These are phyloP conservation scores for Pantherophis guttatus DNA, from an alignment of 2,113 vertebrate genomes.

Conservation along the genomic window DNA sequence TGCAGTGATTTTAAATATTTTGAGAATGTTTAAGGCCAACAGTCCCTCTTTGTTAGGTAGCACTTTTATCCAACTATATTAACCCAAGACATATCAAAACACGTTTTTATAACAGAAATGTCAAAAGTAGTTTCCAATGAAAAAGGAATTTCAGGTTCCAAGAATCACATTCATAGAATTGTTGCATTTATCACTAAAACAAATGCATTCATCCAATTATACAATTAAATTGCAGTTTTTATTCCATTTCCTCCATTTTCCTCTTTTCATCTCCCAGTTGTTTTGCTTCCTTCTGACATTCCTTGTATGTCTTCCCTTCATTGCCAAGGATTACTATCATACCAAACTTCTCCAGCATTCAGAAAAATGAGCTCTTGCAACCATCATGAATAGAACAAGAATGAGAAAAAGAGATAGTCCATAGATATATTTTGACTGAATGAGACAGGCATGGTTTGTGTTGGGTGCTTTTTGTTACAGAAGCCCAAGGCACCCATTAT, in stretches of 20 bases:
- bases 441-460: neutral
- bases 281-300: neutral
- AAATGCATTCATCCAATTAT: neutral
- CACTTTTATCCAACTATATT: constrained; percentile 9
- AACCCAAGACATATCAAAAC: neutral
- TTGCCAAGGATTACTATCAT: neutral
- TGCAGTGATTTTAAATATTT: constrained; percentile 3
- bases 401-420: neutral
- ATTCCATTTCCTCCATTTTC: neutral
- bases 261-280: neutral
- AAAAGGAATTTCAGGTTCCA: neutral
- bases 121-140: neutral
- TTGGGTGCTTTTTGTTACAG: neutral
- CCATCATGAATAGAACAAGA: neutral
- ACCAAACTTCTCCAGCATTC: neutral
- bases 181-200: neutral
- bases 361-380: neutral
- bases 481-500: neutral
- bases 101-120: neutral
- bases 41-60: neutral
- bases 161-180: neutral
- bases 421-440: neutral
- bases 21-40: neutral
- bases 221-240: neutral
- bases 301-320: neutral